Percentiles rank a stretch among this genome's conserved stretches.
These are phyloP conservation scores for Oxyruncus cristatus DNA, from an alignment of 2,113 vertebrate genomes.

Conservation along the genomic window DNA sequence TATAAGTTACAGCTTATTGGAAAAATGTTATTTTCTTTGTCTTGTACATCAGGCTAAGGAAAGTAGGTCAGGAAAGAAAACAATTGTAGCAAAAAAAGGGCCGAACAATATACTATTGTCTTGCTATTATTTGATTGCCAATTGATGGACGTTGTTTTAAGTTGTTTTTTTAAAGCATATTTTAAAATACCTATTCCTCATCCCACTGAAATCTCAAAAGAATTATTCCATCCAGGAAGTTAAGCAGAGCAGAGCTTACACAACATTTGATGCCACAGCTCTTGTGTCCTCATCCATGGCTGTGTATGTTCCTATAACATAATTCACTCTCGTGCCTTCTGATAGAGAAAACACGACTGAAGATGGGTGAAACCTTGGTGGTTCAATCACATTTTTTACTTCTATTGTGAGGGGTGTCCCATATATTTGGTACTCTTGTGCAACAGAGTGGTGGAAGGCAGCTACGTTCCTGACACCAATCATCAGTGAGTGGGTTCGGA, in stretches of 20 bases:
- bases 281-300: conserved; percentile 86
- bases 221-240: background rate
- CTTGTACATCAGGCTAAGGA: background rate
- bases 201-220: background rate
- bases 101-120: background rate
- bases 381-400: conserved; percentile 82
- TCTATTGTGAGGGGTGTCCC: conserved; percentile 74
- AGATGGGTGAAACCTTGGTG: conserved; percentile 76
- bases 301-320: conserved; percentile 71
- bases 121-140: background rate
- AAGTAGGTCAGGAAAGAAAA: background rate
- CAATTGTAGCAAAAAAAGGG: background rate
- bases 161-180: background rate
- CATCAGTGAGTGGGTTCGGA: conserved; percentile 71
- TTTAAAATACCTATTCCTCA: background rate
- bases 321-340: conserved; percentile 62
- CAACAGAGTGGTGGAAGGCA: conserved; percentile 78
- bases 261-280: conserved; percentile 78
- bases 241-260: conserved; percentile 68
- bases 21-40: background rate
- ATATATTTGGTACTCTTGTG: background rate
- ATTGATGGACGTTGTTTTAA: background rate
- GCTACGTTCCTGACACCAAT: conserved; percentile 86
- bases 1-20: background rate
- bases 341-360: conserved; percentile 68